Conservation (phyloP, 2,797 vertebrate species). For the Semotilus atromaculatus region DNA sequence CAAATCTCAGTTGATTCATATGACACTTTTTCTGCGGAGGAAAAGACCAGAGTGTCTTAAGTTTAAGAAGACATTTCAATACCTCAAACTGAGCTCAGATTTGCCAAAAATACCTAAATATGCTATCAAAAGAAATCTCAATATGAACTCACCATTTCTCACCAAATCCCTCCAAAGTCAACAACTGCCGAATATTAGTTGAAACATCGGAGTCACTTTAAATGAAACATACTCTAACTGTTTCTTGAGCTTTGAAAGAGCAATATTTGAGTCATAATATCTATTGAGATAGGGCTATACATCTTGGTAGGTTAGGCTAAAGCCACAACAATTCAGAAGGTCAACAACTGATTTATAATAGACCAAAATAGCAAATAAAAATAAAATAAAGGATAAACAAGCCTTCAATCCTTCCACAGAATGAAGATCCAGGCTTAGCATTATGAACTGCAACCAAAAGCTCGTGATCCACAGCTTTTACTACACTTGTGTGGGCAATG, state of each 20-base stretch:
- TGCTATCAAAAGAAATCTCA: background rate
- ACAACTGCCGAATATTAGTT: background rate
- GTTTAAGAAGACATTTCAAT: background rate
- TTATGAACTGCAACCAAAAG: conserved; percentile 29
- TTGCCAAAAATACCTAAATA: background rate
- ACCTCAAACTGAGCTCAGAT: background rate
- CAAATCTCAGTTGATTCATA: background rate
- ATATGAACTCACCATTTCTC: background rate
- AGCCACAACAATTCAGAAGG: background rate
- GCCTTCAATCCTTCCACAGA: background rate
- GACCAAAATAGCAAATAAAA: conserved; percentile 6
- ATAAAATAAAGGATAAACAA: background rate
- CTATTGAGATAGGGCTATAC: background rate
- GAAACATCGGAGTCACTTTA: background rate
- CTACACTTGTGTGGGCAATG: background rate
- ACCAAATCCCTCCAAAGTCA: background rate
- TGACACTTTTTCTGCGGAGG: background rate
- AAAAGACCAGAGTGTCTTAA: background rate
- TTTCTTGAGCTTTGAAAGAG: background rate
- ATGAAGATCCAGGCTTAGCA: conserved; percentile 28
- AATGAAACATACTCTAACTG: background rate
- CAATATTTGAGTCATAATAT: background rate
- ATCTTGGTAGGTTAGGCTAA: background rate
- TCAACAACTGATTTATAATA: background rate
- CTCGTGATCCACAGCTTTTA: background rate